A percentile compares a stretch with the other conserved stretches of the same genome.
Evolutionary conservation across 2,113 vertebrate species (phyloP).

Genomic region (Mobula hypostoma): DNA sequence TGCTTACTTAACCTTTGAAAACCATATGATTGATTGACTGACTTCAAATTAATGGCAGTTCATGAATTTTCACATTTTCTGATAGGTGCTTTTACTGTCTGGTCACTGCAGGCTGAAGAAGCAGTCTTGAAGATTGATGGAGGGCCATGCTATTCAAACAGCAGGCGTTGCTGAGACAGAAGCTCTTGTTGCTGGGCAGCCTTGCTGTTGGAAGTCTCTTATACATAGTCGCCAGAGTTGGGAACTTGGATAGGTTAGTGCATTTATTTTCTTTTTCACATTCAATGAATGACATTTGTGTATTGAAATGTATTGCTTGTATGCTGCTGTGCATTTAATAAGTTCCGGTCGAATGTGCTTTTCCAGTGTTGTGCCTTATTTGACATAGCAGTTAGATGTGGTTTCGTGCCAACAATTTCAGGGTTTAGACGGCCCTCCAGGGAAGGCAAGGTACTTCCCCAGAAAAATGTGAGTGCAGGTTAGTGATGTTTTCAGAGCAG

Average conservation of each 20-base stretch:
- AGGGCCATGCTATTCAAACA: constrained; percentile 99
- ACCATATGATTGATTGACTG: constrained; percentile 47
- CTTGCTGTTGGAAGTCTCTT: constrained; percentile 86
- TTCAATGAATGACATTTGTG: background rate
- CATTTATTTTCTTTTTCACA: background rate
- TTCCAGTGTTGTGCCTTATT: background rate
- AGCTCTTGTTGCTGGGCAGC: constrained; percentile 87
- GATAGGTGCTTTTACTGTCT: constrained; percentile 54
- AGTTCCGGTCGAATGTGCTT: background rate
- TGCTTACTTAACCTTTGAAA: constrained; percentile 24
- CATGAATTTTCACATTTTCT: constrained; percentile 46
- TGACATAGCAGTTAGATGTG: too few species aligned
- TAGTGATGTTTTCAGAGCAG: background rate
- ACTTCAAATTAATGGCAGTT: constrained; percentile 51
- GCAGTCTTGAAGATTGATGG: constrained; percentile 93
- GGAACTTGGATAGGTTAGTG: constrained; percentile 90
- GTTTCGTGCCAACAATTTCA: background rate
- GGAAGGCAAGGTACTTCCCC: background rate
- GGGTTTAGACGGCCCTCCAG: background rate
- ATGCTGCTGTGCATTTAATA: background rate
- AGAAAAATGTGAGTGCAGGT: background rate
- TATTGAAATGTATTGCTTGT: background rate
- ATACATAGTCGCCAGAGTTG: constrained; percentile 90
- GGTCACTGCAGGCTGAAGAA: constrained; percentile 69
- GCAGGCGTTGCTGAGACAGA: constrained; percentile 96